A percentile compares a stretch with the other conserved stretches of the same genome.
phyloP scores from a whole-genome alignment of 1,140 invertebrate genomes.

The Drosophila repleta region DNA sequence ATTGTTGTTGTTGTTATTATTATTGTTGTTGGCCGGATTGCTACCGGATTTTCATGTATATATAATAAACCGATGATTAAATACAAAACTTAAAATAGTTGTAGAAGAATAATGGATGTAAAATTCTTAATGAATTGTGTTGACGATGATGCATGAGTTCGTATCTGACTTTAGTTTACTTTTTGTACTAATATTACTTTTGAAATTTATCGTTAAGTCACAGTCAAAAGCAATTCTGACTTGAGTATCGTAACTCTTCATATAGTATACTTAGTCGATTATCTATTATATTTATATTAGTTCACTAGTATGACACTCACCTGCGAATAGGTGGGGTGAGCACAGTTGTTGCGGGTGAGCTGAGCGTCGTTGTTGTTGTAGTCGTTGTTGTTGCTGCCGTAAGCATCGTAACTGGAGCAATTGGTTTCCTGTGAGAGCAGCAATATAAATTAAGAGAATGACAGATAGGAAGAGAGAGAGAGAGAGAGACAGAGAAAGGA shows the following conservation, averaged over 20 bases:
- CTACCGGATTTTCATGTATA: conserved; percentile 34
- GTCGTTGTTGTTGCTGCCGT: conserved; percentile 56
- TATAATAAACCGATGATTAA: conserved; percentile 9
- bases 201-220: background rate
- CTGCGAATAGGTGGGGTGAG: conserved; percentile 78
- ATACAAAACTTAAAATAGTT: conserved; percentile 13
- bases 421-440: conserved; percentile 58
- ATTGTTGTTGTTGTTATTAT: conserved; percentile 47
- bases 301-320: conserved; percentile 37
- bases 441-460: conserved; percentile 10
- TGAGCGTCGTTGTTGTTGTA: conserved; percentile 57
- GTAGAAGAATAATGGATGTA: no score
- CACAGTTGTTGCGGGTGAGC: conserved; percentile 66
- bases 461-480: background rate
- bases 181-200: no score
- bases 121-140: background rate
- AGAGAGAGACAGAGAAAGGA: conserved; percentile 4
- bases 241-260: no score
- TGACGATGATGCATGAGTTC: no score
- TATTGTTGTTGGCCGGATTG: conserved; percentile 62
- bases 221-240: no score
- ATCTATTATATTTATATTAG: no score
- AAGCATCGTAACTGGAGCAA: conserved; percentile 55
- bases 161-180: no score
- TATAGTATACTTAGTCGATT: no score